phyloP scores from a whole-genome alignment of 2,797 vertebrate species.

The Hafferia zeledoni region DNA sequence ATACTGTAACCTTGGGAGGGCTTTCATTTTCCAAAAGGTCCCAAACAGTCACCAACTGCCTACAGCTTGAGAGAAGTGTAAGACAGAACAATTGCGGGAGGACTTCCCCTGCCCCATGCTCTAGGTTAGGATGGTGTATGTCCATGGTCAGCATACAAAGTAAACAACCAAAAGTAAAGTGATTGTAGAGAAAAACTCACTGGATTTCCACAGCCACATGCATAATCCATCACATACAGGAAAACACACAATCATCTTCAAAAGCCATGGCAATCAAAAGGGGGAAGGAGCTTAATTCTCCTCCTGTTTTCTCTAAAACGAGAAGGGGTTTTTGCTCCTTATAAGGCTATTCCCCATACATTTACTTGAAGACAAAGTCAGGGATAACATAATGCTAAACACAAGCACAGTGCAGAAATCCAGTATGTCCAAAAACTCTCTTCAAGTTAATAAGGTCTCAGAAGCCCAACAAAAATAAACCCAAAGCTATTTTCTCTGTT shows the following conservation, averaged over 20 bases:
- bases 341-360: not conserved
- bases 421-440: not conserved
- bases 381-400: not conserved
- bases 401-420: not conserved
- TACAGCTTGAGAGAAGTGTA: not conserved
- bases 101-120: fast-evolving
- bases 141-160: fast-evolving
- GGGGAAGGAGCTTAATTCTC: not conserved
- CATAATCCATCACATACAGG: not conserved
- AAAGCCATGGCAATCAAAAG: not conserved
- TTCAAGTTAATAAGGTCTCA: not conserved
- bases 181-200: not conserved
- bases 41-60: not conserved
- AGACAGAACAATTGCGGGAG: not conserved
- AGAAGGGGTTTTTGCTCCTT: not conserved
- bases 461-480: conserved; percentile 17
- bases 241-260: not conserved
- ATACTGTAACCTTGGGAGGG: not conserved
- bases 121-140: not conserved
- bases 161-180: not conserved
- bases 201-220: not conserved
- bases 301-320: fast-evolving
- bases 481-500: not conserved
- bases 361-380: not conserved
- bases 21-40: not conserved